These are phyloP conservation scores for Ptyas mucosa DNA, from an alignment of 2,113 vertebrate species.

Conservation along the genomic window DNA sequence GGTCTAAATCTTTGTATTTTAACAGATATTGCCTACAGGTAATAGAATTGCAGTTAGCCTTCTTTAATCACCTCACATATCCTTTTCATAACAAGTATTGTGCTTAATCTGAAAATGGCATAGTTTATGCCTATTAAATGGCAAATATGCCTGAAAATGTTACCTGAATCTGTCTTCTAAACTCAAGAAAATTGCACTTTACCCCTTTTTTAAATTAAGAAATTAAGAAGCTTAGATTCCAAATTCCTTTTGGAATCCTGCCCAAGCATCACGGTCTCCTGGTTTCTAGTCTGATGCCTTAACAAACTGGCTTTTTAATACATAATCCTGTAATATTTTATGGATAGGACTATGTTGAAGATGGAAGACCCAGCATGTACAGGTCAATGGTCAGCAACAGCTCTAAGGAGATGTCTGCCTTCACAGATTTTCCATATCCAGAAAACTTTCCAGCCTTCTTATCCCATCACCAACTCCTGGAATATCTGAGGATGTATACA, in stretches of 20 bases:
- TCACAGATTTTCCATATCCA: constrained; percentile 83
- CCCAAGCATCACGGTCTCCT: not conserved
- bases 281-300: not conserved
- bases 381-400: constrained; percentile 79
- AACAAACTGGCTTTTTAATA: not conserved
- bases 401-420: constrained; percentile 88
- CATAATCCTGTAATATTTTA: not conserved
- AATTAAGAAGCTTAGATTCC: not conserved
- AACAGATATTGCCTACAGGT: not conserved
- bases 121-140: not conserved
- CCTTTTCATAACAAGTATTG: not conserved
- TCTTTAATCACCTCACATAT: not conserved
- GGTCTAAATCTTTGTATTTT: not conserved
- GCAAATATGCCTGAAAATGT: not conserved
- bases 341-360: constrained; percentile 72
- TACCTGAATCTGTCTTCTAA: not conserved
- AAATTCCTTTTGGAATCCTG: not conserved
- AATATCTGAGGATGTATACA: constrained; percentile 76
- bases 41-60: not conserved
- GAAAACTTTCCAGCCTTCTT: constrained; percentile 83
- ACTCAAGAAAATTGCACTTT: not conserved
- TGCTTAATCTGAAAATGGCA: not conserved
- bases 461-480: constrained; percentile 73
- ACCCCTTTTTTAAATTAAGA: not conserved
- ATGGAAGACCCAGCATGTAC: constrained; percentile 73